Percentiles rank a stretch among this genome's conserved stretches.
These are phyloP conservation scores for Oeneis ivallda DNA, from an alignment of 2,888 invertebrate species.

Conservation along the genomic window DNA sequence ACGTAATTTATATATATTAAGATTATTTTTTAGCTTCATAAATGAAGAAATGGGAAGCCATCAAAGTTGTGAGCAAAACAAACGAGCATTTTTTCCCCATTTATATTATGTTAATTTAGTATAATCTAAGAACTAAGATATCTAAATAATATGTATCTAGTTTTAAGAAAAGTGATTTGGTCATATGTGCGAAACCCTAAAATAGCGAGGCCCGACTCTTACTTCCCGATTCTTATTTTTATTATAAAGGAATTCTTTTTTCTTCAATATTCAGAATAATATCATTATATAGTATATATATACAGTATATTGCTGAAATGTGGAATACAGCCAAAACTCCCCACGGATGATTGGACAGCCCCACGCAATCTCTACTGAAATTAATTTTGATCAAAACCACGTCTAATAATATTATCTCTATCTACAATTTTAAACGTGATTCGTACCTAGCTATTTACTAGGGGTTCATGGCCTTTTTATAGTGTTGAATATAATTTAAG, in stretches of 20 bases:
- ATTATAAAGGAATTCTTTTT: not conserved
- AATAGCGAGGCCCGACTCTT: too few relatives aligned
- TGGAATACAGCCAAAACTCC: constrained; percentile 38
- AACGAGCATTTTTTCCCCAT: too few relatives aligned
- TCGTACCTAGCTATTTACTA: constrained; percentile 1
- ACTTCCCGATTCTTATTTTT: not conserved
- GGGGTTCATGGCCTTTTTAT: constrained; percentile 7
- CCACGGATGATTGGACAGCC: constrained; percentile 22
- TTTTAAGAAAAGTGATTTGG: too few relatives aligned
- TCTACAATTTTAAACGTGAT: constrained; percentile 11
- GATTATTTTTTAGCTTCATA: too few relatives aligned
- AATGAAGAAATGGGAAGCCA: too few relatives aligned
- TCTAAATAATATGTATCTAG: too few relatives aligned
- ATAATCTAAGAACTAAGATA: too few relatives aligned
- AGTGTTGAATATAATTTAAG: not conserved
- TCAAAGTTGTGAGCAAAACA: too few relatives aligned
- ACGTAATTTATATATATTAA: too few relatives aligned
- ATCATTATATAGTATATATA: not conserved
- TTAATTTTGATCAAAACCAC: constrained; percentile 26
- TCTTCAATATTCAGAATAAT: not conserved
- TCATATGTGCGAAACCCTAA: too few relatives aligned
- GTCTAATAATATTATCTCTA: constrained; percentile 5
- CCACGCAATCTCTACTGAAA: constrained; percentile 26
- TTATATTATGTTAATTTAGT: too few relatives aligned
- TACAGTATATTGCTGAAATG: not conserved